Conservation (phyloP, 1,140 invertebrate species). For the Pristionchus pacificus region DNA sequence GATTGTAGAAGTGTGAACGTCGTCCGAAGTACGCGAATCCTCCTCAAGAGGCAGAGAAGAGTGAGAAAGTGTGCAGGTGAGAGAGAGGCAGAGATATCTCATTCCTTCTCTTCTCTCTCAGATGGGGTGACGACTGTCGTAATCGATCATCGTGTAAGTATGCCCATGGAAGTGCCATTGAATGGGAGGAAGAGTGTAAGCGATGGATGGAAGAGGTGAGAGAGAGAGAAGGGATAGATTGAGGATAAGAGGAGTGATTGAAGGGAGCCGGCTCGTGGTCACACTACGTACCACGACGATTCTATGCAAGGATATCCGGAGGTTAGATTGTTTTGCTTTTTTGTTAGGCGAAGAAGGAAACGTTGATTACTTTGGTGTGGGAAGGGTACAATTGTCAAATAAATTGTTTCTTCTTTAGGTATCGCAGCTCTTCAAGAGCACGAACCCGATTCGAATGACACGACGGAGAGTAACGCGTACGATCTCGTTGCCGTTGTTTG, state of each 20-base stretch:
- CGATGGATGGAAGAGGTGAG: neutral
- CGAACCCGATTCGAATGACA: neutral
- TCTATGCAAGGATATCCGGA: neutral
- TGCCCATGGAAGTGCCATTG: slow-evolving; percentile 16
- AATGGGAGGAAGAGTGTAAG: slow-evolving; percentile 18
- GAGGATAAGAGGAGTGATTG: neutral
- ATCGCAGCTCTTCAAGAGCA: neutral
- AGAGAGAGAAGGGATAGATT: neutral
- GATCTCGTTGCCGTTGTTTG: neutral
- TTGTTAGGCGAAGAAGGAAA: too few relatives aligned
- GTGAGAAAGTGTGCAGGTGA: neutral
- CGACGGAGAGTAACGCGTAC: neutral
- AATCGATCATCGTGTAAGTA: slow-evolving; percentile 20
- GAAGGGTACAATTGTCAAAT: too few relatives aligned
- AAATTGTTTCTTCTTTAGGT: too few relatives aligned
- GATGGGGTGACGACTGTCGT: slow-evolving; percentile 15
- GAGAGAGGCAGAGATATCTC: too few relatives aligned
- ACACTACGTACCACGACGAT: neutral
- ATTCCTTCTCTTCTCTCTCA: too few relatives aligned
- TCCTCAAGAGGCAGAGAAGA: neutral
- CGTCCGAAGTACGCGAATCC: slow-evolving; percentile 11
- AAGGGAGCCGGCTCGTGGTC: neutral
- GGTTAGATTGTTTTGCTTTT: too few relatives aligned
- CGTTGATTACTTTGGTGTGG: neutral
- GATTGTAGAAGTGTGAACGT: slow-evolving; percentile 14